Percentiles rank a stretch among this genome's conserved stretches.
phyloP scores from a whole-genome alignment of 1,140 invertebrate species.

The Pantala flavescens region DNA sequence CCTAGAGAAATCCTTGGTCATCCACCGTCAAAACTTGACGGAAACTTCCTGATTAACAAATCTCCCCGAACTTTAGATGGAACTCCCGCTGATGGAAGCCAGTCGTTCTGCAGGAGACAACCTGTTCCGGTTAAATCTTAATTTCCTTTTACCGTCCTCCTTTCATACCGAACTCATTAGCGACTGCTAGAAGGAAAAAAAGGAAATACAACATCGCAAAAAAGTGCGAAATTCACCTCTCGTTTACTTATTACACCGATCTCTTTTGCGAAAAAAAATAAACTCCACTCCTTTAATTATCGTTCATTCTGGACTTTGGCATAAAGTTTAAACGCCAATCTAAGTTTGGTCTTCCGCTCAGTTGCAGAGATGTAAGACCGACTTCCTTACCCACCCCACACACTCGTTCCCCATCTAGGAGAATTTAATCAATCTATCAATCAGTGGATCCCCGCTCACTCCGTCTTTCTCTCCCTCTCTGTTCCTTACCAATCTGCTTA shows the following conservation, averaged over 20 bases:
- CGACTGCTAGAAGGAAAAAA: too few species aligned
- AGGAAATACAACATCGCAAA: too few species aligned
- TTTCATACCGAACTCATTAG: too few species aligned
- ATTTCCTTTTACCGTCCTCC: too few species aligned
- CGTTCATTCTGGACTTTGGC: neutral
- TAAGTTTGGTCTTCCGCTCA: neutral
- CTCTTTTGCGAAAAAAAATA: neutral
- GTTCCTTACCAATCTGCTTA: neutral
- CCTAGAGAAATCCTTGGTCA: too few species aligned
- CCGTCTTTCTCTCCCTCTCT: neutral
- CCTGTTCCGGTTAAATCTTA: too few species aligned
- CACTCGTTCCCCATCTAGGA: neutral
- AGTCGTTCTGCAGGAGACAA: too few species aligned
- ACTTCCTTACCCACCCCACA: neutral
- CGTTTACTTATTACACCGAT: neutral
- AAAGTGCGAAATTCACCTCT: too few species aligned
- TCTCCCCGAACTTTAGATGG: too few species aligned
- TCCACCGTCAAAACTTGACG: too few species aligned
- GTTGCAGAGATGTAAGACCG: neutral
- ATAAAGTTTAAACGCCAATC: conserved; percentile 10
- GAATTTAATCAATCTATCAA: conserved; percentile 10
- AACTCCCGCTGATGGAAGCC: too few species aligned
- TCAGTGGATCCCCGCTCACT: neutral
- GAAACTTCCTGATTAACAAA: too few species aligned
- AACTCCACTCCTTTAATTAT: neutral